Percentiles rank a stretch among this genome's conserved stretches.
Conservation (phyloP, 2,113 vertebrate species). For the Phycodurus eques region DNA sequence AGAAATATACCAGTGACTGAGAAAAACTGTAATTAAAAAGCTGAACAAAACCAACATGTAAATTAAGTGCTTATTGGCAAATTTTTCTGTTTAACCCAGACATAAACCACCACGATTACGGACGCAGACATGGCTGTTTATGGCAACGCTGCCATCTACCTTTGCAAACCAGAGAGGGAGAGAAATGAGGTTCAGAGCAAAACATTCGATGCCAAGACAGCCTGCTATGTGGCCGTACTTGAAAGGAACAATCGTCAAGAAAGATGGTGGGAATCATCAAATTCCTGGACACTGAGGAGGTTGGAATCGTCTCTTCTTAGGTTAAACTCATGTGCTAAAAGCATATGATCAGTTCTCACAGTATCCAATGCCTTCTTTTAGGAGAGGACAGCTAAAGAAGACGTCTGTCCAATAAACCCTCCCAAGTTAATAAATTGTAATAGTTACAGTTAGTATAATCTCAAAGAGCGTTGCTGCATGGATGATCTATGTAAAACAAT, state of each 20-base stretch:
- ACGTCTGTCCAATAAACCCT: slow-evolving; percentile 63
- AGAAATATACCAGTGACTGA: no score
- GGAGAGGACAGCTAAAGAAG: slow-evolving; percentile 62
- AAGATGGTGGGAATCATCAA: slow-evolving; percentile 46
- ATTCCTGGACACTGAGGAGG: slow-evolving; percentile 40
- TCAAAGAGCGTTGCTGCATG: slow-evolving; percentile 92
- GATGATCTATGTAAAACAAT: slow-evolving; percentile 89
- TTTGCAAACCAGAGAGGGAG: slow-evolving; percentile 63
- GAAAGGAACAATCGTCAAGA: slow-evolving; percentile 52
- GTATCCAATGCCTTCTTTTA: slow-evolving; percentile 23
- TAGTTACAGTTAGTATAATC: slow-evolving; percentile 72
- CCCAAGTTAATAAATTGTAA: slow-evolving; percentile 48
- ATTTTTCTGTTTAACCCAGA: slow-evolving; percentile 19
- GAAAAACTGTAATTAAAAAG: no score
- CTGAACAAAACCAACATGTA: no score
- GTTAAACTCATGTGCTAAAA: background rate
- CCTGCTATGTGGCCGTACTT: slow-evolving; percentile 51
- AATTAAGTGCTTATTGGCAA: no score
- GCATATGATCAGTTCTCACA: slow-evolving; percentile 9
- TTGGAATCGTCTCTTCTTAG: slow-evolving; percentile 16
- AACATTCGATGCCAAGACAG: slow-evolving; percentile 59
- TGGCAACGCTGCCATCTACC: slow-evolving; percentile 61
- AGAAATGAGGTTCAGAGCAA: slow-evolving; percentile 58
- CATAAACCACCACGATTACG: slow-evolving; percentile 53
- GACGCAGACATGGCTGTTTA: slow-evolving; percentile 61